These are phyloP conservation scores for Antheraea pernyi DNA, from an alignment of 1,140 invertebrate species.

Conservation along the genomic window DNA sequence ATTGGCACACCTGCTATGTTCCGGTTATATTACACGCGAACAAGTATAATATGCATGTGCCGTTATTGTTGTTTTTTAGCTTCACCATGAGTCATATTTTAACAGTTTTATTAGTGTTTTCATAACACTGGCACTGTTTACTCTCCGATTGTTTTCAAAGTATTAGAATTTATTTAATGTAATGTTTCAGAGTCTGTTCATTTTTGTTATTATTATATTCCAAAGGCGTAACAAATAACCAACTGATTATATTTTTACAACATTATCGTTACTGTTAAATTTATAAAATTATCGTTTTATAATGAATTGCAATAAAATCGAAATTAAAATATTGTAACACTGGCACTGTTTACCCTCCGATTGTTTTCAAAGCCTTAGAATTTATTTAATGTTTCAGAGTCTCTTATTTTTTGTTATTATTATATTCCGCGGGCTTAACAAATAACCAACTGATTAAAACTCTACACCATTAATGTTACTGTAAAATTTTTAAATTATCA, in stretches of 20 bases:
- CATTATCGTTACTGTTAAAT: too few relatives aligned
- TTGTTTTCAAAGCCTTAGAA: background rate
- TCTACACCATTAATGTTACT: too few relatives aligned
- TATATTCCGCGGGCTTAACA: too few relatives aligned
- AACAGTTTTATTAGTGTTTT: background rate
- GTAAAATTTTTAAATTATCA: too few relatives aligned
- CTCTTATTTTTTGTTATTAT: too few relatives aligned
- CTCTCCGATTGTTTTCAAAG: background rate
- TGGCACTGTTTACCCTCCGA: background rate
- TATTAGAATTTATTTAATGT: background rate
- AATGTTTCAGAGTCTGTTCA: too few relatives aligned
- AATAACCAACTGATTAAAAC: too few relatives aligned
- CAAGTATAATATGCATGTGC: constrained; percentile 9
- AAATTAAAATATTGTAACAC: background rate
- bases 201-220: too few relatives aligned
- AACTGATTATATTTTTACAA: too few relatives aligned
- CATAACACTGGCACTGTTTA: background rate
- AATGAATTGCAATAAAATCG: too few relatives aligned
- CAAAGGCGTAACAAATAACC: too few relatives aligned
- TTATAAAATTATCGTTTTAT: too few relatives aligned
- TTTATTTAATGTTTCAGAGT: background rate
- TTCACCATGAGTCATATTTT: background rate
- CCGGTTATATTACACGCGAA: constrained; percentile 28
- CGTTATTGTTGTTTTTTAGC: constrained; percentile 15
- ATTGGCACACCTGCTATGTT: constrained; percentile 47